Evolutionary conservation across 2,888 invertebrate genomes (phyloP), one percentile per base, ranked within the genome.

Genomic region (Eudemis profundana): DNA sequence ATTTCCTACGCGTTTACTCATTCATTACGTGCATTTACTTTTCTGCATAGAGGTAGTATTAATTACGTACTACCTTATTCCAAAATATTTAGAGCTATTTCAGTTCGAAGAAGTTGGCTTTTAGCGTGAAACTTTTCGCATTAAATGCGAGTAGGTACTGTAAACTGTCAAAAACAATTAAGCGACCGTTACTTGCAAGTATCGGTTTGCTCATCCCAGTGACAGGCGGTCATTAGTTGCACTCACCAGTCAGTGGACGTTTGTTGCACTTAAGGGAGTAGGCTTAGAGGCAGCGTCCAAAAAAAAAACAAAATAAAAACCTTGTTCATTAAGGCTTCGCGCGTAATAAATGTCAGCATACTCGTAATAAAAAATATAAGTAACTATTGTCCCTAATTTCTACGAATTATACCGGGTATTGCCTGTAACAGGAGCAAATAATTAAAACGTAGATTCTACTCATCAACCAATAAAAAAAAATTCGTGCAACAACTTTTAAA

Each of bases 171-270:
- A 51, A 59, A 64, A 63, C 63, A 57, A 64, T 59, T 61, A 54
- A 38, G 57, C 56, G 61, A n/a, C 50, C 53, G 53, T 66, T 62
- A 66, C 66, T 63, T 56, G 62, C 63, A 61, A 63, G 51, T 67
- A 51, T 66, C 63, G 40, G 23, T 56, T 61, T 38, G 59, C 56
- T 51, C 57, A 59, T 61, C 65, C 60, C 64, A 57, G 57, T 64
- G 64, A 64, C 64, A 68, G 66, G 38, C 50, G 42, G 78, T 79
- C 81, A 83, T 83, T 82, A 83, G 80, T 77, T 79, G 78, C 81
- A 84, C 76, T 80, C 82, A 77, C 71, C 78, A 70, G 74, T 71
- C 70, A 69, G 66, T 69, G 81, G 79, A 80, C 80, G 82, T 82
- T 81, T 79, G 83, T 81, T 80, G 78, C 81, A 77, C 54, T 75